Base-by-base conservation (phyloP, 2,888 invertebrate species). In the Tachystola acroxantha region DNA sequence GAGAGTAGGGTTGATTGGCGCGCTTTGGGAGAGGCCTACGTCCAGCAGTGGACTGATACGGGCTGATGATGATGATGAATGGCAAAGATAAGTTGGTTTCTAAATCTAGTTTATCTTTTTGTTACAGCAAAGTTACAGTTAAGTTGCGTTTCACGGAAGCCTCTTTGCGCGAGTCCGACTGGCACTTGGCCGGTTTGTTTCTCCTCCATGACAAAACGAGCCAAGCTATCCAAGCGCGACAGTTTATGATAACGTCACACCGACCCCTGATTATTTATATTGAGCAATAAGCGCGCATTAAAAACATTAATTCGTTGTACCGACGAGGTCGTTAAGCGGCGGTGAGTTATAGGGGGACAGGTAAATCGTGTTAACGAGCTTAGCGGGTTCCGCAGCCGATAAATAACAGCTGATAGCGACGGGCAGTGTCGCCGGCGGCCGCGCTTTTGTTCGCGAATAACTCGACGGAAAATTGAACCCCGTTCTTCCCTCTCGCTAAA, bases 281-380 rank as follows among this genome's bases (percentile, higher is more conserved):
- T 22, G 9, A 24, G 32, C 32, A 32, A 32, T 32, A 28, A 28
- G 28, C 28, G 20, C 11, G 29, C 35, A 29, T 35, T 35, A 35
- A 35, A 33, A 35, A 28, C 35, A 28, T 35, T 35, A 35, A 35
- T 35, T 35, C 35, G 35, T 7, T 12, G 34, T 28, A 29, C 27
- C 20, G 29, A 28, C 10, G 11, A 28, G 29, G 35, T 35, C 35
- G 35, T 35, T 35, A 35, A 34, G 33, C 20, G 25, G 7, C 22
- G 10, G 22, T 35, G 35, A 35, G 16, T 35, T 35, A 35, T 35
- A 22, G 35, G 34, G 34, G 35, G 35, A 20, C 35, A 35, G 35
- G 35, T 35, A 37, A 37, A 37, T 37, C 37, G 32, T 20, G 37
- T 33, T 37, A 37, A 37, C 37, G 37, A 37, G 37, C 32, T 32